A percentile compares a stretch with the other conserved stretches of the same genome.
Conservation (phyloP, 1,140 invertebrate species). For the Ladona fulva region DNA sequence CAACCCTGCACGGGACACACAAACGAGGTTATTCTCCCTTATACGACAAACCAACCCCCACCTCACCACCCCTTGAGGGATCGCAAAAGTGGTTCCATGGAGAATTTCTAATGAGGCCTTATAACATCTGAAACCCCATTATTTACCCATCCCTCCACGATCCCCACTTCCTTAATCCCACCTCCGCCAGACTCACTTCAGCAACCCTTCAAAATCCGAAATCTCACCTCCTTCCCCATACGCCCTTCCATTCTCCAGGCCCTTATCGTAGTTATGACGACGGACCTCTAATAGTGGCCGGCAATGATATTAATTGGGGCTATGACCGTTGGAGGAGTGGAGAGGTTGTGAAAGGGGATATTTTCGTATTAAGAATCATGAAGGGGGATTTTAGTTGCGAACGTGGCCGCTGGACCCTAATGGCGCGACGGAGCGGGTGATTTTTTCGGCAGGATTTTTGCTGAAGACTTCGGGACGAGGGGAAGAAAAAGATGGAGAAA, state of each 20-base stretch:
- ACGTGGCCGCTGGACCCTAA: neutral
- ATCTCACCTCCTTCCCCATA: neutral
- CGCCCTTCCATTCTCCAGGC: neutral
- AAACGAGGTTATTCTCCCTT: neutral
- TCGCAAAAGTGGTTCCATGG: neutral
- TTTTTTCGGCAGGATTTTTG: neutral
- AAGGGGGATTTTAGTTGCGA: neutral
- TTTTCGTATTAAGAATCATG: neutral
- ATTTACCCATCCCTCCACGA: neutral
- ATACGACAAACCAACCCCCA: neutral
- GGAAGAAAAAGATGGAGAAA: neutral
- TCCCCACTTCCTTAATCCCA: neutral
- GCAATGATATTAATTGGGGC: conserved; percentile 2
- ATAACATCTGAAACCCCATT: neutral
- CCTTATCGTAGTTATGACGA: neutral
- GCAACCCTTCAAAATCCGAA: neutral
- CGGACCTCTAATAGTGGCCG: neutral
- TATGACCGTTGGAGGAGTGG: neutral
- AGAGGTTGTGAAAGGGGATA: neutral
- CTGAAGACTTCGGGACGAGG: neutral
- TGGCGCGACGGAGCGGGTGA: neutral
- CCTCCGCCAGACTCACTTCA: neutral
- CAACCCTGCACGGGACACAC: neutral
- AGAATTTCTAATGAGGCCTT: neutral
- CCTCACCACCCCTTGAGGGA: neutral